Evolutionary conservation across 1,140 invertebrate species (phyloP), one percentile per base, ranked within the genome.

Genomic region (Euglossa dilemma): DNA sequence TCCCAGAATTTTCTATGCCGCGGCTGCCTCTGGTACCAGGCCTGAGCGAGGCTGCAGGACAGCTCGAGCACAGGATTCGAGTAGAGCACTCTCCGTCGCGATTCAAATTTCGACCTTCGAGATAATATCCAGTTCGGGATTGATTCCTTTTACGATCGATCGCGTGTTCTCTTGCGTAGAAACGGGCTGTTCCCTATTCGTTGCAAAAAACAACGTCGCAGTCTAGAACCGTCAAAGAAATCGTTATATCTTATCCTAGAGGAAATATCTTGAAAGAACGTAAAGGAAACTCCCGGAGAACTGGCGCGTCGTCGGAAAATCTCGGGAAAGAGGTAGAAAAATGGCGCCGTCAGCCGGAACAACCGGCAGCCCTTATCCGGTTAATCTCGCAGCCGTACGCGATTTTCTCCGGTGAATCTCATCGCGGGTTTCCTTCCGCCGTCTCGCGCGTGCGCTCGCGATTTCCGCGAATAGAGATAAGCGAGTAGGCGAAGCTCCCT

Each of bases 301-400:
- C 36, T 36, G 36, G 1, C 4, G 36, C 36, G 4, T 36, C 36
- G 36, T 36, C 36, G 4, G 36, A 36, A 67, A 67, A 66, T 45
- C 20, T 20, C 9, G n/a, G 4, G 14, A 28, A 14, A 61, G 11
- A 11, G n/a, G 59, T 12, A 25, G 28, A 2, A 61, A 59, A n/a
- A 12, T 59, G 5, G 1, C 57, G n/a, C 7, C 57, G 20, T 9
- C 23, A n/a, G 23, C 57, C 14, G 23, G 23, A 59, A 59, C 57
- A 59, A 8, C 36, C 36, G 36, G 74, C 83, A 66, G 28, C n/a
- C 23, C 59, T 52, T 43, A 45, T 69, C 84, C 72, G 70, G 59
- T 76, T 84, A 83, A 85, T 80, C 54, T 52, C 50, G 45, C 16
- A 20, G 7, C 67, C 28, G 43, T 81, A 73, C 64, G 84, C 77